phyloP scores from a whole-genome alignment of 2,797 vertebrate genomes.

The Lepidocolaptes lacrymiger region DNA sequence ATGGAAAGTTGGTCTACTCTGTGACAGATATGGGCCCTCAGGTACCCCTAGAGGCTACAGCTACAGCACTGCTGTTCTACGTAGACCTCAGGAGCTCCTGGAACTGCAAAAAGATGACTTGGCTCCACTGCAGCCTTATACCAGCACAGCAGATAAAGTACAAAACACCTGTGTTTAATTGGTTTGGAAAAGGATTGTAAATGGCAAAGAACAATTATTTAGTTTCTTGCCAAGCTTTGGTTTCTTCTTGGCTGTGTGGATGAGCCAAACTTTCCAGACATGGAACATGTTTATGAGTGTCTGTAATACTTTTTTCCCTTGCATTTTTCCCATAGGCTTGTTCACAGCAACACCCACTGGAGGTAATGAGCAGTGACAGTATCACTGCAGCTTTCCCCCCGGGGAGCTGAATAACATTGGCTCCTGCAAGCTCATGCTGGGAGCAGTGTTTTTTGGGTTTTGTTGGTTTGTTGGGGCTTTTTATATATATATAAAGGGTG shows the following conservation, averaged over 20 bases:
- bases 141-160: neutral
- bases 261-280: neutral
- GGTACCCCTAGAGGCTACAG: neutral
- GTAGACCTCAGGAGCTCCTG: neutral
- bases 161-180: neutral
- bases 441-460: neutral
- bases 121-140: neutral
- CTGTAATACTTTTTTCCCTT: neutral
- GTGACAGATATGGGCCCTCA: accelerated
- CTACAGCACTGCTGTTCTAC: neutral
- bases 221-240: neutral
- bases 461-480: too few species aligned
- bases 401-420: neutral
- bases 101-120: neutral
- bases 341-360: conserved; percentile 58
- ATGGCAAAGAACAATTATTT: neutral
- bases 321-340: conserved; percentile 51
- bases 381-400: conserved; percentile 3
- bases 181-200: neutral
- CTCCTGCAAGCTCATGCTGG: neutral
- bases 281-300: conserved; percentile 5
- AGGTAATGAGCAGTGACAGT: conserved; percentile 57
- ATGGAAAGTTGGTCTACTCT: neutral
- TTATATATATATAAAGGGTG: neutral
- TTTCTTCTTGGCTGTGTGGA: neutral